Evolutionary conservation across 2,113 vertebrate species (phyloP).

Genomic region (Prinia subflava): DNA sequence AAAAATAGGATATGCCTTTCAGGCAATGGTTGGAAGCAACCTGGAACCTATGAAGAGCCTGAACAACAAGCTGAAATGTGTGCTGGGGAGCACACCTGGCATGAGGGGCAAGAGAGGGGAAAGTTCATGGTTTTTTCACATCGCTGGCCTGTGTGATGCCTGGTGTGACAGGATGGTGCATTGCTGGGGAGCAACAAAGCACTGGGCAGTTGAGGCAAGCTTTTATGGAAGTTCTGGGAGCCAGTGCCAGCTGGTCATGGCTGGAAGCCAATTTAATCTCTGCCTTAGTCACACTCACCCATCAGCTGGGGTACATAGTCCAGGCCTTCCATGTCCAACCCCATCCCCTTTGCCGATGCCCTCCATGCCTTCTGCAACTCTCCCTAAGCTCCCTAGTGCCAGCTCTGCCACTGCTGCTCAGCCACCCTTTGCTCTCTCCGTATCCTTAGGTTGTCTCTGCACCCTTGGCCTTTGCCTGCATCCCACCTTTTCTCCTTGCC

Average conservation of each 20-base stretch:
- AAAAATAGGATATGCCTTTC: neutral
- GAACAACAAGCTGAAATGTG: neutral
- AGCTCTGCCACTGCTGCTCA: neutral
- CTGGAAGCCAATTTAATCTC: neutral
- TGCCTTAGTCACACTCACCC: neutral
- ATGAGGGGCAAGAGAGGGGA: neutral
- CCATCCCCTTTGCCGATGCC: neutral
- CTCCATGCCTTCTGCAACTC: neutral
- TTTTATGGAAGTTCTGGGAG: neutral
- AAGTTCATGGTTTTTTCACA: neutral
- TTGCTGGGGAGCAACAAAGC: neutral
- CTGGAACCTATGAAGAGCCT: neutral
- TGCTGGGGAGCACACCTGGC: neutral
- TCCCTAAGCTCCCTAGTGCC: neutral
- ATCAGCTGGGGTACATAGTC: neutral
- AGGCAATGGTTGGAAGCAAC: neutral
- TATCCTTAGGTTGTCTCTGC: neutral
- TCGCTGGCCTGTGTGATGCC: neutral
- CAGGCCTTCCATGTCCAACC: neutral
- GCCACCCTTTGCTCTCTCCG: neutral
- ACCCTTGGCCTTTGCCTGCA: neutral
- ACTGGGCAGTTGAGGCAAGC: neutral
- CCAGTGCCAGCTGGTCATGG: fast-evolving
- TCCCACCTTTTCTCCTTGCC: neutral
- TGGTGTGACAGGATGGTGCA: neutral